Conservation (phyloP, 2,888 invertebrate genomes). For the Arctia plantaginis region DNA sequence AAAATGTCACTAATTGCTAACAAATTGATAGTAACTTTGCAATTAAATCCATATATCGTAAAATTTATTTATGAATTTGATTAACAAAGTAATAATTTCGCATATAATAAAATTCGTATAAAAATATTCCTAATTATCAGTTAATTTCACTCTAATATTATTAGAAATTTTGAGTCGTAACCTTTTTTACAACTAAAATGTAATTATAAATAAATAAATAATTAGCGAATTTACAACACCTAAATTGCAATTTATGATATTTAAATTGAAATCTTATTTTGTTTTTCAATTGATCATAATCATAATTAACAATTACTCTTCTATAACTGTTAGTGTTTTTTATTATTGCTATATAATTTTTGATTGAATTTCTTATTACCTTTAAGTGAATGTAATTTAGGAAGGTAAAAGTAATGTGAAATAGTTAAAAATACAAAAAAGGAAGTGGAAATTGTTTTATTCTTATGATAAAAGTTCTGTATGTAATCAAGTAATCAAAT, state of each 20-base stretch:
- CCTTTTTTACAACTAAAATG: slow-evolving; percentile 3
- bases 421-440: neutral
- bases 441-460: neutral
- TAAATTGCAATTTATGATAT: slow-evolving; percentile 25
- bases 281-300: slow-evolving; percentile 17
- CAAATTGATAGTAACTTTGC: slow-evolving; percentile 23
- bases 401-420: neutral
- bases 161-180: neutral
- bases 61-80: slow-evolving; percentile 24
- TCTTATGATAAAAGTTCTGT: neutral
- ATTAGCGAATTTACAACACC: slow-evolving; percentile 20
- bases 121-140: slow-evolving; percentile 14
- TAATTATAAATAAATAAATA: slow-evolving; percentile 12
- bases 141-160: slow-evolving; percentile 14
- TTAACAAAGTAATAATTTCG: slow-evolving; percentile 22
- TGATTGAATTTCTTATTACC: neutral
- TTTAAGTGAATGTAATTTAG: neutral
- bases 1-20: slow-evolving; percentile 22
- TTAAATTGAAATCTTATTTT: slow-evolving; percentile 23
- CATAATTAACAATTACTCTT: slow-evolving; percentile 21
- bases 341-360: neutral
- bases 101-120: neutral
- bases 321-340: neutral
- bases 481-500: neutral
- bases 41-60: slow-evolving; percentile 20